These are phyloP conservation scores for Condylura cristata DNA, from an alignment of 2,113 vertebrate species.

Conservation along the genomic window DNA sequence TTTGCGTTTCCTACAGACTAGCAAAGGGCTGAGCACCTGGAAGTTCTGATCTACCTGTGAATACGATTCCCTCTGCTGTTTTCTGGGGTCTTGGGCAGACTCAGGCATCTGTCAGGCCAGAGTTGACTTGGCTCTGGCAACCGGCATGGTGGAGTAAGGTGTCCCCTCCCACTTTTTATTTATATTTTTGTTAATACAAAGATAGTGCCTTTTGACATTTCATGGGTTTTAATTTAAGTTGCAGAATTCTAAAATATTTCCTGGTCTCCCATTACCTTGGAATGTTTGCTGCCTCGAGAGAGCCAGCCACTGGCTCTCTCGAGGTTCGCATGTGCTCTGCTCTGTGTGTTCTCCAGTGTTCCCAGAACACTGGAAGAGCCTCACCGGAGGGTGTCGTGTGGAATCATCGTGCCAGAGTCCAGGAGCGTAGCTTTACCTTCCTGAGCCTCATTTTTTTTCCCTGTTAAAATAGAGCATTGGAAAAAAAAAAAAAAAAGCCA, in stretches of 20 bases:
- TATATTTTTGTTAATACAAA: background rate
- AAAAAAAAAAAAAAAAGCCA: background rate
- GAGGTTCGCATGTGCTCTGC: background rate
- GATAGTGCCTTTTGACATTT: background rate
- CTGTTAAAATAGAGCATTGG: background rate
- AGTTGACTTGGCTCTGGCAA: no score
- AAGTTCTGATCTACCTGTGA: background rate
- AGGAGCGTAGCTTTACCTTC: background rate
- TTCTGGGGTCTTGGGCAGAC: background rate
- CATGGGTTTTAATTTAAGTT: background rate
- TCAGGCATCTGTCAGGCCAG: background rate
- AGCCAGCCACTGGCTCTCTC: no score
- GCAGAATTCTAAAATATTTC: background rate
- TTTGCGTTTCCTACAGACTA: background rate
- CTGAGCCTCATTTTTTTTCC: background rate
- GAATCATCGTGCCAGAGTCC: background rate
- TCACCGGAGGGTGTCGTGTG: fast-evolving
- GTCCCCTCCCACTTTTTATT: background rate
- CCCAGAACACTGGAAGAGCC: fast-evolving
- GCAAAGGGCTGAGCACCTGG: background rate
- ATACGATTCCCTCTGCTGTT: background rate
- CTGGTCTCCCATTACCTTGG: background rate
- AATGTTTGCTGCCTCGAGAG: background rate
- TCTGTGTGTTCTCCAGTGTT: fast-evolving
- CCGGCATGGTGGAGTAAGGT: background rate